Evolutionary conservation across 2,113 vertebrate genomes (phyloP).

Genomic region (Petromus typicus): DNA sequence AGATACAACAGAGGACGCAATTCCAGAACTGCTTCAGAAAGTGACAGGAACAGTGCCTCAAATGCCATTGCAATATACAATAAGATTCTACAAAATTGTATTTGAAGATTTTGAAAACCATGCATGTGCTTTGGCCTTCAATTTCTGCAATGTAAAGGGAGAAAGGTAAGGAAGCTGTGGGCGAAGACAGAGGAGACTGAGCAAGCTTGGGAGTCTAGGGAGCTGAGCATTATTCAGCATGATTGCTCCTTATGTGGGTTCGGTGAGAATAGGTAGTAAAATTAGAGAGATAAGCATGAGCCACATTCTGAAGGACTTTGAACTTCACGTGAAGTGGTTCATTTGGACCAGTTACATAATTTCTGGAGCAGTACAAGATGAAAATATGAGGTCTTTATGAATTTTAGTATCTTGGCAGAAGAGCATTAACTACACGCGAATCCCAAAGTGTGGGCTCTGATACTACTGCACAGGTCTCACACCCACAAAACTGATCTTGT

Average conservation of each 20-base stretch:
- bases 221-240: background rate
- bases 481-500: background rate
- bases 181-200: background rate
- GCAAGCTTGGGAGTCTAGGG: background rate
- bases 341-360: background rate
- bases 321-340: background rate
- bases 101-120: constrained; percentile 20
- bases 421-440: background rate
- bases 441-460: background rate
- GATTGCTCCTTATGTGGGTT: background rate
- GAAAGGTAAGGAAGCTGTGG: background rate
- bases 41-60: background rate
- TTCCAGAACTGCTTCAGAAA: background rate
- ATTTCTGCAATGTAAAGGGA: background rate
- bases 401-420: background rate
- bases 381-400: background rate
- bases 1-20: background rate
- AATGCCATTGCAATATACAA: background rate
- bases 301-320: background rate
- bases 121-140: background rate
- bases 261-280: background rate
- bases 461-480: background rate
- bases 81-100: background rate
- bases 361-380: background rate
- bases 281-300: background rate